Percentiles rank a stretch among this genome's conserved stretches.
These are phyloP conservation scores for Bergia puertoricense DNA, from an alignment of 92 coral and sea anemone genomes.

Conservation along the genomic window DNA sequence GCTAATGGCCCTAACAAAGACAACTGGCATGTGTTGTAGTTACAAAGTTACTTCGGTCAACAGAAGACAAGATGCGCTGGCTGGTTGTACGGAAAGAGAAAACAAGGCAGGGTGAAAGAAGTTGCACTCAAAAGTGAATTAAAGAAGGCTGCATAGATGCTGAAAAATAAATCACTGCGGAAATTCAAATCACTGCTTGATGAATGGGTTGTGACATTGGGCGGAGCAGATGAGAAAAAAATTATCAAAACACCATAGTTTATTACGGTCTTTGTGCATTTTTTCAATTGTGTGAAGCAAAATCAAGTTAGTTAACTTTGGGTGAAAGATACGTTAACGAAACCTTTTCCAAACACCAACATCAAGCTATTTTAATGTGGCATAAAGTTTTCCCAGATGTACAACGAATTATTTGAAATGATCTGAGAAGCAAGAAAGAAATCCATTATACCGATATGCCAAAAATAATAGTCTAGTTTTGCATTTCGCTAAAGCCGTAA, in stretches of 20 bases:
- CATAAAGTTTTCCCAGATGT: constrained; percentile 10
- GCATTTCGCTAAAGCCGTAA: constrained; percentile 24
- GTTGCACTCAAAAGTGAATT: background rate
- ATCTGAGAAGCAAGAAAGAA: constrained; percentile 3
- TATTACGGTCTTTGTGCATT: background rate
- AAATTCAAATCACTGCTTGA: background rate
- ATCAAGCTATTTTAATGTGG: background rate
- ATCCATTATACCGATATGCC: background rate
- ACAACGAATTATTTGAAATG: constrained; percentile 27
- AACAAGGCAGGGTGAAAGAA: background rate
- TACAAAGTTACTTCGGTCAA: constrained; percentile 3
- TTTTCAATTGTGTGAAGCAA: constrained; percentile 35
- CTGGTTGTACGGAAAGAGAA: background rate
- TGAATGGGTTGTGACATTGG: constrained; percentile 15
- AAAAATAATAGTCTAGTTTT: constrained; percentile 12
- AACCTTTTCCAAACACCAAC: constrained; percentile 7
- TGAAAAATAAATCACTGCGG: background rate
- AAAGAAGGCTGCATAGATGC: background rate
- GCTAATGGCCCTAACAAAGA: constrained; percentile 22
- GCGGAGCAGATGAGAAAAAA: constrained; percentile 12
- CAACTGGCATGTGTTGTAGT: constrained; percentile 8
- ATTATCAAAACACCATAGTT: background rate
- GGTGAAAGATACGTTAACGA: background rate
- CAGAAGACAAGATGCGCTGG: constrained; percentile 14
- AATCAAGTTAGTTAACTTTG: constrained; percentile 19